Evolutionary conservation across 2,888 invertebrate species (phyloP), one percentile per base, ranked within the genome.

Genomic region (Eupithecia centaureata): DNA sequence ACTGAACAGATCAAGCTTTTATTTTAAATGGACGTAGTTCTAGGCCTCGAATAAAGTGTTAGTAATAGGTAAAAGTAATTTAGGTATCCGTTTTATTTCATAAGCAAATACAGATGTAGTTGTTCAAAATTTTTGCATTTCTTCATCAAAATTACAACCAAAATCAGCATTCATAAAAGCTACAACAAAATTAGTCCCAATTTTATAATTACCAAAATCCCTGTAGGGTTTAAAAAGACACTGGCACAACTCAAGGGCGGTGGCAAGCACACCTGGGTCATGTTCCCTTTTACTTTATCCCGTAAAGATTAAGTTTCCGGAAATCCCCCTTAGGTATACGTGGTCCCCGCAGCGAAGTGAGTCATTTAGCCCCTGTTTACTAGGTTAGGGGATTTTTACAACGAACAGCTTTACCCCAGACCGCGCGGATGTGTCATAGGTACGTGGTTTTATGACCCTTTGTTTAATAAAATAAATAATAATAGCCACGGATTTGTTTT

Each of bases 321-420:
- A 87, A 88, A 86, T 85, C 86, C 81, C 82, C 70, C 69, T 72
- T 70, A 71, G 70, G 80, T 80, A 85, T 83, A 86, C 87, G 86
- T 85, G 85, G 86, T 86, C 86, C 88, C 90, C 85, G 85, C 85
- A 81, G 88, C 84, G 88, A 88, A 92, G 91, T 92, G 91, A 92
- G 91, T 90, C 92, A 92, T 93, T 92, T 91, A 87, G 86, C 87
- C 90, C 88, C 89, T 91, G 92, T 92, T 93, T 92, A 92, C 91
- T 90, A 91, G 90, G 92, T 92, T 92, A 91, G 88, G 91, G 91
- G 89, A 87, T 92, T 92, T 90, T 90, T 90, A 90, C 86, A 87
- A 86, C 87, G 82, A 89, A 88, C 87, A 84, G 88, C 88, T 89
- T 89, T 84, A 75, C 84, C 84, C 83, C 82, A 80, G 78, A 79